These are phyloP conservation scores for Bubo scandiacus DNA, from an alignment of 2,113 vertebrate genomes.

Conservation along the genomic window DNA sequence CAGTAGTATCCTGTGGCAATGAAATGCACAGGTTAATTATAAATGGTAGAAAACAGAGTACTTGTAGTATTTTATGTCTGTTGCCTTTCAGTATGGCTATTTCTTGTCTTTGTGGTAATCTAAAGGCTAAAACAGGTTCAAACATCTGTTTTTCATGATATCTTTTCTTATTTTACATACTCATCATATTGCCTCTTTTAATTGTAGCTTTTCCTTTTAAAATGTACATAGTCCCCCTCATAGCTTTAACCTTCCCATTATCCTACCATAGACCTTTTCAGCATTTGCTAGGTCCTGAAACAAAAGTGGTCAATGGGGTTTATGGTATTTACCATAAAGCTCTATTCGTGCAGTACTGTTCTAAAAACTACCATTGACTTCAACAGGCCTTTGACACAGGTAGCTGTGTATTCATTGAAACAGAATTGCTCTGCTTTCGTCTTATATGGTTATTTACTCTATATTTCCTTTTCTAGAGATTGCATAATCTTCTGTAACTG, in stretches of 20 bases:
- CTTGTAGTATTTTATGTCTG: background rate
- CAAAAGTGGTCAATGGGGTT: background rate
- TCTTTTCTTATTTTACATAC: background rate
- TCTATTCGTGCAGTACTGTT: background rate
- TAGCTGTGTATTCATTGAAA: background rate
- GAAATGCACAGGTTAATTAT: background rate
- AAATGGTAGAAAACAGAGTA: background rate
- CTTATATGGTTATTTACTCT: background rate
- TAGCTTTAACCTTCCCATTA: background rate
- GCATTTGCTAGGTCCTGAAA: background rate
- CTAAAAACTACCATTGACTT: background rate
- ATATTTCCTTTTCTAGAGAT: background rate
- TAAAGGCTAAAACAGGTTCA: background rate
- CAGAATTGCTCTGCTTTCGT: background rate
- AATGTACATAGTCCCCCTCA: background rate
- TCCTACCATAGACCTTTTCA: background rate
- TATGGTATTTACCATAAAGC: background rate
- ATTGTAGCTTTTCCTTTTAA: background rate
- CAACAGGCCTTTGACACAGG: background rate
- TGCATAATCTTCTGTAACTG: background rate
- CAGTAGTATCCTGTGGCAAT: background rate
- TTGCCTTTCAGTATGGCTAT: background rate
- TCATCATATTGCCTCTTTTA: background rate
- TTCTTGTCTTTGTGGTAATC: background rate
- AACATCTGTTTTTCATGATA: background rate